These are phyloP conservation scores for Lissonota sp. DNA, from an alignment of 2,888 invertebrate species.

Conservation along the genomic window DNA sequence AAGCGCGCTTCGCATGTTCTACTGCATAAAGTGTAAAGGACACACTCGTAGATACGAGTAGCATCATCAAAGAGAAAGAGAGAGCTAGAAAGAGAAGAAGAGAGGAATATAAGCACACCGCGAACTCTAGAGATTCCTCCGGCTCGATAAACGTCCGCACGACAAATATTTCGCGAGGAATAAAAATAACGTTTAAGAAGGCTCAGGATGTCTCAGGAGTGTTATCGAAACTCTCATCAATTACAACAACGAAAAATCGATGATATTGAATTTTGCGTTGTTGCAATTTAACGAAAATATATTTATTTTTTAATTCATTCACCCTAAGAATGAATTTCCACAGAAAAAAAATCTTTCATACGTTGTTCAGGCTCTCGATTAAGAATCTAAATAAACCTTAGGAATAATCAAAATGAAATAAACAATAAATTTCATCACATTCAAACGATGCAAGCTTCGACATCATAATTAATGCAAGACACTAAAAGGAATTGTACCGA, in stretches of 20 bases:
- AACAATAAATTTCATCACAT: no score
- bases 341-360: no score
- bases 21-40: constrained; percentile 55
- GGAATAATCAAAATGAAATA: no score
- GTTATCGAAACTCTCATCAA: background rate
- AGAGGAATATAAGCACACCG: constrained; percentile 30
- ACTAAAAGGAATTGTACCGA: no score
- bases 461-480: no score
- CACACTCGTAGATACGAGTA: constrained; percentile 34
- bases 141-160: constrained; percentile 27
- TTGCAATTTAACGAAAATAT: no score
- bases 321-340: no score
- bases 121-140: constrained; percentile 41
- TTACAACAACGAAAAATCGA: background rate
- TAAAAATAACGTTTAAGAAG: background rate
- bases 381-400: no score
- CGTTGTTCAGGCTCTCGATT: no score
- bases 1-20: constrained; percentile 16
- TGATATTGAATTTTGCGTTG: no score
- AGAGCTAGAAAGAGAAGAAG: background rate
- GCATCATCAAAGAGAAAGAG: background rate
- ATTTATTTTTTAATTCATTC: no score
- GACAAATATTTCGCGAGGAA: constrained; percentile 40
- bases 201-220: background rate
- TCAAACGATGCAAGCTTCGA: no score